Base-by-base conservation (phyloP, 1,140 invertebrate genomes). In the Oncopodura yosiiana region DNA sequence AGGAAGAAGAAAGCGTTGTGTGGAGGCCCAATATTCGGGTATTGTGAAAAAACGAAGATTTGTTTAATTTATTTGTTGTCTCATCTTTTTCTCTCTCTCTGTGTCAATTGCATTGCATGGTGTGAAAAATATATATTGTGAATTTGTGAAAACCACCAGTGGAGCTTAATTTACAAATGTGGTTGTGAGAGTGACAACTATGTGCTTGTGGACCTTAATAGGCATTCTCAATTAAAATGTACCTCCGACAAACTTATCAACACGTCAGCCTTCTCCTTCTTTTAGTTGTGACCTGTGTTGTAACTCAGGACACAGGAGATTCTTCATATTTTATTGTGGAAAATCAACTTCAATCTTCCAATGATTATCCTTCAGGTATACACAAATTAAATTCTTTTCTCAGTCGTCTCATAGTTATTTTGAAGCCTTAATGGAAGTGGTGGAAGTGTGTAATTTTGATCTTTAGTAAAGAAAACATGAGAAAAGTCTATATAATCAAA, bases 211-310 rank as follows among this genome's bases (percentile, higher is more conserved):
- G 46, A 34, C 34, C 38, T 49, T 27, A 24, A 30, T 27, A 23
- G 34, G 38, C 34, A 30, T 34, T 34, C 26, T 49, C 46, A 37
- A 37, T n/a, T 38, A 49, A 37, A 49, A 49, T 49, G 46, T 49
- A 21, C 46, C 46, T 49, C 32, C 38, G 36, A 23, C 36, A 49
- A 49, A 38, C 21, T 49, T 49, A 21, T 49, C 26, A n/a, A 37
- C 38, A 37, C 16, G 32, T 19, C 46, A 37, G 32, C 34, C 46
- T 49, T 23, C 38, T 49, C 34, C 46, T 49, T 23, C 38, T 49
- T 8, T 8, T 14, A 34, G 6, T 34, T 16, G 27, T 49, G 18
- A 49, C 21, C 34, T 49, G 46, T 49, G 46, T 23, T 16, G 36
- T 9, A 34, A 30, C 46, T n/a, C 32, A 49, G 21, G 34, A 49